Base-by-base conservation (phyloP, 2,797 vertebrate genomes). In the Pangasius djambal region DNA sequence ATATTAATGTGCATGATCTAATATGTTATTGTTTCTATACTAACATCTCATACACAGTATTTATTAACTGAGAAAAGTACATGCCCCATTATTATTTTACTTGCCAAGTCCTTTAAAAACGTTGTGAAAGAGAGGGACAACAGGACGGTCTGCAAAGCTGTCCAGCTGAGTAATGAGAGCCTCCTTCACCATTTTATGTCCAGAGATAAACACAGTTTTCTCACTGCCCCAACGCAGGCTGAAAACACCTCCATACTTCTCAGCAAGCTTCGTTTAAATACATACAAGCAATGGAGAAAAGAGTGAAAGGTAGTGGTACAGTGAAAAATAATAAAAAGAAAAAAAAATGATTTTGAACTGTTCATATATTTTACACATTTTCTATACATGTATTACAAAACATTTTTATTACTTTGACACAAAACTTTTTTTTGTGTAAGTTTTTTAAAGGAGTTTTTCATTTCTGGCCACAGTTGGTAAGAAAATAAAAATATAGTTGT, bases 151-250 rank as follows among this genome's bases (percentile, higher is more conserved):
- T 25, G 72, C 59, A 78, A 97, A 96, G 91, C 91, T 92, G 88
- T 96, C 95, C 88, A 93, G 87, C 69, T 96, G 94, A 84, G 87
- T 93, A 44, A 96, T 69, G 0, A 97, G 94, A 75, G 95, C 94
- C 78, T 96, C 96, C 92, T 94, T 96, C 70, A 96, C 93, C 94
- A 94, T 95, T 88, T 95, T 95, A 91, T 93, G 93, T 75, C 96
- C 94, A 1, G 93, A 93, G 78, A 96, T 37, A 88, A 94, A 93
- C 78, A 97, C 94, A 0, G 92, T 67, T 89, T 94, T 95, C 1
- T 93, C 40, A 31, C 91, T 93, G 81, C 96, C 96, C 90, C 86
- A 92, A 84, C 93, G 93, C 91, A 97, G 6, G 77, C 96, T 96
- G 92, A 95, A 96, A 52, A 97, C 91, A 0, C 94, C 92, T 15